Percentiles rank a stretch among this genome's conserved stretches.
phyloP scores from a whole-genome alignment of 2,797 vertebrate genomes.

The Sphenodon punctatus region DNA sequence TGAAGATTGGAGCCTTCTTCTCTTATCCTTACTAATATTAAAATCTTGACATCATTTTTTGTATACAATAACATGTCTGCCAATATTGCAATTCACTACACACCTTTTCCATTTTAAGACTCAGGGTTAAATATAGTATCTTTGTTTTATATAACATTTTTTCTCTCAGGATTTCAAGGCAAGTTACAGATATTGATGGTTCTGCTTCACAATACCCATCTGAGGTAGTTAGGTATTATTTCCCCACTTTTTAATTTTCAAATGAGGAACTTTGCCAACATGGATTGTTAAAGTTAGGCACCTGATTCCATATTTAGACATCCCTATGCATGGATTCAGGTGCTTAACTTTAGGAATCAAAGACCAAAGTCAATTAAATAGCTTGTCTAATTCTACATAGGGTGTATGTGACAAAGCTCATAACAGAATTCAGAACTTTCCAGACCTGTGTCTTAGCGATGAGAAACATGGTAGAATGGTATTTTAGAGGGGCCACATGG shows the following conservation, averaged over 20 bases:
- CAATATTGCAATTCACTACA: no score
- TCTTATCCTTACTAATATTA: no score
- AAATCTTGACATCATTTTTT: no score
- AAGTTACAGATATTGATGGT: neutral
- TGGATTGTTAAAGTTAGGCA: fast-evolving
- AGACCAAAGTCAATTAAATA: fast-evolving
- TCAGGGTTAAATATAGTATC: fast-evolving
- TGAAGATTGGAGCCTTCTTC: no score
- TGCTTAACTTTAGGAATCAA: neutral
- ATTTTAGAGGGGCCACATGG: no score
- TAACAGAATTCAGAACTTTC: neutral
- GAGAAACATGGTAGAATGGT: no score
- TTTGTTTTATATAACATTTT: neutral
- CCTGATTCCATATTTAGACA: neutral
- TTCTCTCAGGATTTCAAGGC: neutral
- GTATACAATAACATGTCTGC: no score
- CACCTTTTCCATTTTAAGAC: no score
- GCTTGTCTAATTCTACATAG: neutral
- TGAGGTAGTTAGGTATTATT: no score
- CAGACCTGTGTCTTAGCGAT: neutral
- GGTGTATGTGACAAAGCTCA: neutral
- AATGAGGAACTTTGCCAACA: neutral
- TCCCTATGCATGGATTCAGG: neutral
- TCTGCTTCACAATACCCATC: neutral
- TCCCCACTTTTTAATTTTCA: neutral